phyloP scores from a whole-genome alignment of 2,888 invertebrate species.

The Atrina japonica region DNA sequence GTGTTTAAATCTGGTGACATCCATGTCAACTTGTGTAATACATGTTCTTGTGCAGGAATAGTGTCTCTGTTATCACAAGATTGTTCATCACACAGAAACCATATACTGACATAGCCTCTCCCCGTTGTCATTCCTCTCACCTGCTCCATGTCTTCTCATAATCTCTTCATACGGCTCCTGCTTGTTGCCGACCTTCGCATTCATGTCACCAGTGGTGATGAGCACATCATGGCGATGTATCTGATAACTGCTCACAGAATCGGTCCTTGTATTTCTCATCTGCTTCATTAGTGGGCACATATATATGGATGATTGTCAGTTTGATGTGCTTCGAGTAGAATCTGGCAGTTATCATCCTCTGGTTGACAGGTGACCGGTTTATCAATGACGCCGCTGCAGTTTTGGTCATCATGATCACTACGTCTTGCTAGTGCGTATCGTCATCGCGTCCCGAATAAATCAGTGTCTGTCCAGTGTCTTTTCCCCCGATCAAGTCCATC shows the following conservation, averaged over 20 bases:
- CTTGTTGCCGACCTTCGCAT: constrained; percentile 16
- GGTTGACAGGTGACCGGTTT: no score
- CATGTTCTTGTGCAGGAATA: constrained; percentile 26
- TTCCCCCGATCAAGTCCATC: no score
- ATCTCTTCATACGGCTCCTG: background rate
- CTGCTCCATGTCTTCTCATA: constrained; percentile 20
- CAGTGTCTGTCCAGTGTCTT: no score
- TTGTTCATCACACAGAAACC: constrained; percentile 14
- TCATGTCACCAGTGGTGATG: constrained; percentile 16
- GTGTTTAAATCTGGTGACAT: constrained; percentile 24
- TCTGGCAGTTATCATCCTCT: no score
- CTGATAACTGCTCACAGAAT: background rate
- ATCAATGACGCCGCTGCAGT: no score
- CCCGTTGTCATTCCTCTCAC: constrained; percentile 8
- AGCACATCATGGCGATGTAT: constrained; percentile 22
- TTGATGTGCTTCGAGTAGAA: no score
- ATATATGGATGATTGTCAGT: no score
- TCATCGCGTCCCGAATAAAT: no score
- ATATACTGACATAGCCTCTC: no score
- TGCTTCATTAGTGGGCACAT: no score
- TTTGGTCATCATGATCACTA: no score
- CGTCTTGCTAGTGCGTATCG: no score
- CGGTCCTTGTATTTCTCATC: background rate
- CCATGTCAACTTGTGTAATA: constrained; percentile 21
- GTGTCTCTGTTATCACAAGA: constrained; percentile 12